These are phyloP conservation scores for Carabus problematicus DNA, from an alignment of 2,888 invertebrate species.

Conservation along the genomic window DNA sequence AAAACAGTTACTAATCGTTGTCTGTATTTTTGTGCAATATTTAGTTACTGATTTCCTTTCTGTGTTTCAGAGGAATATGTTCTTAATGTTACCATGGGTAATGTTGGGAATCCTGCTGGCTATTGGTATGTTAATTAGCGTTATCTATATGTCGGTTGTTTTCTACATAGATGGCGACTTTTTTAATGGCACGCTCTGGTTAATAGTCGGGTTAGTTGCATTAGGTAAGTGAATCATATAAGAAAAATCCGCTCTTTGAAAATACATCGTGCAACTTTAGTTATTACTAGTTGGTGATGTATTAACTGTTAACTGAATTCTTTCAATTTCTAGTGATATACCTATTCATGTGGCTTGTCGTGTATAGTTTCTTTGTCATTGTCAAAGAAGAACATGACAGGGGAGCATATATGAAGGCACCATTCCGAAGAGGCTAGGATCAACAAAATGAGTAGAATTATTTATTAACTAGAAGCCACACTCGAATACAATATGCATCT, in stretches of 20 bases:
- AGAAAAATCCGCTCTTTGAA: not conserved
- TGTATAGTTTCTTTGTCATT: slow-evolving; percentile 81
- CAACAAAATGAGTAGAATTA: not conserved
- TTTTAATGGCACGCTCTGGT: slow-evolving; percentile 66
- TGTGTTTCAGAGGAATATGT: slow-evolving; percentile 75
- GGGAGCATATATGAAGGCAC: slow-evolving; percentile 77
- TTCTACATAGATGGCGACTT: slow-evolving; percentile 69
- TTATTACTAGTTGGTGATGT: not conserved
- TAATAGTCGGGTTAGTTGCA: slow-evolving; percentile 68
- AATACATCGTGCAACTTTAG: too few species aligned
- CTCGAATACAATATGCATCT: not conserved
- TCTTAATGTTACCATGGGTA: slow-evolving; percentile 86
- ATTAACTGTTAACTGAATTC: too few species aligned
- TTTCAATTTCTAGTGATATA: slow-evolving; percentile 82
- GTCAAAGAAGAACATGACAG: slow-evolving; percentile 74
- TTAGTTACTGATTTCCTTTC: slow-evolving; percentile 32
- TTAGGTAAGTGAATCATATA: slow-evolving; percentile 65
- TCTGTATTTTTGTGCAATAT: not conserved
- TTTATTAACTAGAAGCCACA: not conserved
- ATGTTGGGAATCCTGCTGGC: slow-evolving; percentile 81
- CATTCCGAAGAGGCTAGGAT: slow-evolving; percentile 62
- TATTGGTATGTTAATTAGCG: slow-evolving; percentile 77
- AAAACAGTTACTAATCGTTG: too few species aligned
- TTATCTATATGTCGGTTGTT: slow-evolving; percentile 79
- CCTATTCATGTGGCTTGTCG: slow-evolving; percentile 83